Conservation (phyloP, 64 coral and sea anemone genomes). For the Catalaphyllia jardinei region DNA sequence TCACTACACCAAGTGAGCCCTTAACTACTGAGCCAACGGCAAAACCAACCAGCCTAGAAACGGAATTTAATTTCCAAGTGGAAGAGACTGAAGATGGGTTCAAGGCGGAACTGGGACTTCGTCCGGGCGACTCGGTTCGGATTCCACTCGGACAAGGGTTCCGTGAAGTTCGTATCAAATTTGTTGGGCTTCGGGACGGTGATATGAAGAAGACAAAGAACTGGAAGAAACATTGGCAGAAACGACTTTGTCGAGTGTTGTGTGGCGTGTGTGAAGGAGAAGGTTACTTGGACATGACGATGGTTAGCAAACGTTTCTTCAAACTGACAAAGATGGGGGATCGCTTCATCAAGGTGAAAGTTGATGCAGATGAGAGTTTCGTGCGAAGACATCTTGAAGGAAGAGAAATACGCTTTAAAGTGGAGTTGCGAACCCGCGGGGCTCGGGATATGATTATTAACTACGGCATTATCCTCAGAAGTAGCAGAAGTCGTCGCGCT, state of each 20-base stretch:
- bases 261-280: constrained; percentile 56
- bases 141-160: constrained; percentile 66
- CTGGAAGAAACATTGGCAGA: constrained; percentile 78
- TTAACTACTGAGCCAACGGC: not conserved
- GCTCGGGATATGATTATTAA: constrained; percentile 50
- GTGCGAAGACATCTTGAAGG: constrained; percentile 81
- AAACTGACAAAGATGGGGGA: constrained; percentile 76
- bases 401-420: constrained; percentile 83
- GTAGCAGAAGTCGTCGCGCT: constrained; percentile 48
- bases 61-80: constrained; percentile 25
- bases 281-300: constrained; percentile 38
- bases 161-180: constrained; percentile 60
- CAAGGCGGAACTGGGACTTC: constrained; percentile 66
- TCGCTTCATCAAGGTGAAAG: constrained; percentile 66
- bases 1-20: not conserved
- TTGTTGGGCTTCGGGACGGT: constrained; percentile 59
- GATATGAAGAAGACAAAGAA: constrained; percentile 40
- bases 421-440: constrained; percentile 59
- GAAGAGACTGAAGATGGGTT: constrained; percentile 48
- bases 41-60: not conserved
- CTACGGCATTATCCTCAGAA: constrained; percentile 79
- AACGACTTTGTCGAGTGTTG: constrained; percentile 72
- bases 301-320: constrained; percentile 57
- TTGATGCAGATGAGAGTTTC: constrained; percentile 55
- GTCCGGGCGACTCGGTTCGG: constrained; percentile 69